Evolutionary conservation across 2,113 vertebrate species (phyloP), one percentile per base, ranked within the genome.

Genomic region (Pterocles burchelli): DNA sequence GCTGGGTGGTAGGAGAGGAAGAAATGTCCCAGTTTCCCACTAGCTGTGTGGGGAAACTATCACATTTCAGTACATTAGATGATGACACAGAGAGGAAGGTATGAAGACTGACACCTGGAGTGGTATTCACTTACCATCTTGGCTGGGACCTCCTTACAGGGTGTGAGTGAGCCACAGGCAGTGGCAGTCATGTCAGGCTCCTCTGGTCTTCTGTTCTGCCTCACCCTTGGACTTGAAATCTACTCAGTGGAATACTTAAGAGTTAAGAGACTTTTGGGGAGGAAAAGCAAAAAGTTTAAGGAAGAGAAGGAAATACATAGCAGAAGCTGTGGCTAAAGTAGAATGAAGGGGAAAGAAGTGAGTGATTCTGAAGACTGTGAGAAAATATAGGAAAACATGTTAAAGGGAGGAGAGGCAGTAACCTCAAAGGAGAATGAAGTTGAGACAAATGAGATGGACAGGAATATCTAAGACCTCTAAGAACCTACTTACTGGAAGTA

Each of bases 141-240:
- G 63, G 16, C 81, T 82, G 57, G 82, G 33, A 51, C 51, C 10
- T 31, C 28, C 73, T 55, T 43, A 21, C 3, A 13, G 20, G 20
- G 4, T 72, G 34, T 59, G 74, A 36, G 8, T 51, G 57, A 89
- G 80, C 33, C 14, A 11, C 1, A 0, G 34, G 31, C 19, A 26
- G 1, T 0, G 6, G 8, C 1, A 0, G 55, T 91, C 25, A 0
- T 29, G 25, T 71, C 55, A 81, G 68, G 10, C 33, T 88, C 26
- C 18, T 86, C 26, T 65, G 45, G 24, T 68, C 45, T 85, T 73
- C 4, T 46, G 38, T 25, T 79, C 9, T 36, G 38, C 17, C 21
- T 57, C 9, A 48, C 3, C 12, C 45, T 68, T 55, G 22, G 26
- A 38, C 63, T 61, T 91, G 41, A 85, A 65, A 85, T 31, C 21